Evolutionary conservation across 64 coral and sea anemone genomes (phyloP).

Genomic region (Actinia tenebrosa): DNA sequence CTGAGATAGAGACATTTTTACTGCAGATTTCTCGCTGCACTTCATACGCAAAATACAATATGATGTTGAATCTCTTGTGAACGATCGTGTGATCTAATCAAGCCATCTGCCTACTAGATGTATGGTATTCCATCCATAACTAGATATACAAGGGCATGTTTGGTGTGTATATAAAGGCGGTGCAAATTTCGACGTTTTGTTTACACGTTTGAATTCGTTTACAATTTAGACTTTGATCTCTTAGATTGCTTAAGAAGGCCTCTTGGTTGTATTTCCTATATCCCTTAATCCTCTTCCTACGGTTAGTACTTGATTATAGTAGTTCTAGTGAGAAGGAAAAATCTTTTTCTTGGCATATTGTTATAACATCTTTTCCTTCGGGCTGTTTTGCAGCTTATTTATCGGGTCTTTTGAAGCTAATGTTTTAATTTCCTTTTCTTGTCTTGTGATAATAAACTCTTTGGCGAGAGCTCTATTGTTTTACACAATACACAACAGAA

Average conservation of each 20-base stretch:
- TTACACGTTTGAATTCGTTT: neutral
- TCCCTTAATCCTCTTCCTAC: neutral
- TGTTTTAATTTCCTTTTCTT: slow-evolving; percentile 31
- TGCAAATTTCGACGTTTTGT: neutral
- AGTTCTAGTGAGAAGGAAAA: neutral
- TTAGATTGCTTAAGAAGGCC: neutral
- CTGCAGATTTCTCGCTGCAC: neutral
- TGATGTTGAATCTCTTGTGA: neutral
- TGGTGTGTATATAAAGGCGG: slow-evolving; percentile 3
- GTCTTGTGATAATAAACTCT: slow-evolving; percentile 18
- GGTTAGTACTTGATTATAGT: neutral
- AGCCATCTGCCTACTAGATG: neutral
- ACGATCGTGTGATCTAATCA: neutral
- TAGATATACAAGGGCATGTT: neutral
- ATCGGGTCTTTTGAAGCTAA: slow-evolving; percentile 25
- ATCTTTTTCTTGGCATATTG: neutral
- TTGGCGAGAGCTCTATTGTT: slow-evolving; percentile 10
- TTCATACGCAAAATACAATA: neutral
- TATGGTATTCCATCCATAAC: neutral
- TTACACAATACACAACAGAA: slow-evolving; percentile 9
- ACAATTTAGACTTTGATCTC: neutral
- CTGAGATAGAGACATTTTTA: neutral
- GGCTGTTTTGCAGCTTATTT: slow-evolving; percentile 11
- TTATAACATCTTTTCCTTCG: slow-evolving; percentile 11
- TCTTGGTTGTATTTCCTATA: neutral